Base-by-base conservation (phyloP, 2,113 vertebrate species). In the Lota lota region DNA sequence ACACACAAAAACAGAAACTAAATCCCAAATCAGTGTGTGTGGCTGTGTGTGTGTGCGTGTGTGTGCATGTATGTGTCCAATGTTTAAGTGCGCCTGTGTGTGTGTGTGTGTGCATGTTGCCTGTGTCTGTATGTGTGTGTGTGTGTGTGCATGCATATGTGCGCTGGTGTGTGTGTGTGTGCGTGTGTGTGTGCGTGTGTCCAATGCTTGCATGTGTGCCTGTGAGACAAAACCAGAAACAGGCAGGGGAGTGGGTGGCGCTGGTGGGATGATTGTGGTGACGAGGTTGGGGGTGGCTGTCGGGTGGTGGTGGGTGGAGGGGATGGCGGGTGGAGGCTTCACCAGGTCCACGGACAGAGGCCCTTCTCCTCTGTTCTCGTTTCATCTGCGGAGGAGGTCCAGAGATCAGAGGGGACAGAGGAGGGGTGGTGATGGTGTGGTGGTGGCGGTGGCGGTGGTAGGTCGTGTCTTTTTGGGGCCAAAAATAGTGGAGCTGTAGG, bases 351-450 rank as follows among this genome's bases (percentile, higher is more conserved):
- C 11, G 36, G 36, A 40, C 36, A 40, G 6, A 40, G 36, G 36
- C 36, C 36, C 5, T 5, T 1, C 36, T 12, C 36, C 36, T 12
- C 36, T 40, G 86, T 72, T 67, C 68, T 72, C 7, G 82, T 88
- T 92, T 90, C 89, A 91, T 89, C 89, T 90, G 74, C 78, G 83
- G 84, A 88, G 89, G 87, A 91, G 88, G 89, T 90, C 87, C 83
- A 76, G 76, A 84, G 84, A 88, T 90, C 88, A 87, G 81, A 90
- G 78, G 74, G 36, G 76, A 74, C 57, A 40, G 68, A 63, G 64
- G 62, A 67, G 68, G 72, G 70, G 33, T 58, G 68, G 71, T 17
- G 63, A 19, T 36, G 36, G 21, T 10, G 61, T 16, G 28, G 24
- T n/a, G 61, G 24, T 8, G 60, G 22, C 1, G 22, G 24, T 28